Conservation (phyloP, 2,113 vertebrate genomes). For the Clarias gariepinus region DNA sequence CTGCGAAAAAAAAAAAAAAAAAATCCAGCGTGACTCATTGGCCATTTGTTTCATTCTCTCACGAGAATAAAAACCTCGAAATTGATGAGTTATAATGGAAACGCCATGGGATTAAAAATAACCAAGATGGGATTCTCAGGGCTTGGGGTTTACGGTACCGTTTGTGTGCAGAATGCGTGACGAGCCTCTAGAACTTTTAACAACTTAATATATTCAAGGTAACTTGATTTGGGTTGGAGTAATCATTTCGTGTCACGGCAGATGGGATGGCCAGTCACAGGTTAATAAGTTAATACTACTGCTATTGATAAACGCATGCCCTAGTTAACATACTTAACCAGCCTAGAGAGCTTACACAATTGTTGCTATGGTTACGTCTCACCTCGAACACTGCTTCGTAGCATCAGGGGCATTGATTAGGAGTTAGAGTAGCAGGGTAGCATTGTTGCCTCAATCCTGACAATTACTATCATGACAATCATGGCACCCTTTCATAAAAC, state of each 20-base stretch:
- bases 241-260: not conserved
- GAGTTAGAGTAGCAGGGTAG: not conserved
- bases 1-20: not conserved
- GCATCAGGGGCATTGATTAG: not conserved
- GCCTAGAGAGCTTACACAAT: not conserved
- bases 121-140: slow-evolving; percentile 50
- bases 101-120: slow-evolving; percentile 52
- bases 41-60: slow-evolving; percentile 31
- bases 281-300: not conserved
- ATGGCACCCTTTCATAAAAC: not conserved
- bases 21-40: slow-evolving; percentile 41
- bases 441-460: not conserved
- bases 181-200: slow-evolving; percentile 39
- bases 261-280: not conserved
- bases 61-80: slow-evolving; percentile 37
- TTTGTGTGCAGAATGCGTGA: slow-evolving; percentile 47
- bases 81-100: slow-evolving; percentile 43
- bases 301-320: too few relatives aligned
- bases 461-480: not conserved
- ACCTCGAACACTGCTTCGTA: not conserved
- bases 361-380: not conserved
- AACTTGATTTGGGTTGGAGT: not conserved
- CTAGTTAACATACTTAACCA: not conserved
- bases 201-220: not conserved
- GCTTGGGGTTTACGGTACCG: slow-evolving; percentile 31